Percentiles rank a stretch among this genome's conserved stretches.
Evolutionary conservation across 2,888 invertebrate species (phyloP).

Genomic region (Cataglyphis rosenhaueri): DNA sequence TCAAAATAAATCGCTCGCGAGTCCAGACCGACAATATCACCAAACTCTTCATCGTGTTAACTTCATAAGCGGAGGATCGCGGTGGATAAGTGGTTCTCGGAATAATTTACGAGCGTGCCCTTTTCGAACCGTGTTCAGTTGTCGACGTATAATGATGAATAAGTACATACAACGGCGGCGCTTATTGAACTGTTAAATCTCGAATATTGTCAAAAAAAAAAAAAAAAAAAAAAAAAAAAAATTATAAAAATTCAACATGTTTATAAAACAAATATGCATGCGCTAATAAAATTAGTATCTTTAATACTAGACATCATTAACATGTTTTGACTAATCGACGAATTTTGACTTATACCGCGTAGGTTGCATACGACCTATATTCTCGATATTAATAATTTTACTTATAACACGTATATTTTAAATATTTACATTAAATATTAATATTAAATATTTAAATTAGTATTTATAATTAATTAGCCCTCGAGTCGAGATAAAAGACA

Average conservation of each 20-base stretch:
- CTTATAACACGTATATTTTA: no score
- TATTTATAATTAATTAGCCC: background rate
- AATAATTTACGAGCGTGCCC: constrained; percentile 40
- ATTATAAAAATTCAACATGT: no score
- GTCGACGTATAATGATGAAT: constrained; percentile 46
- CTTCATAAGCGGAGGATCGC: constrained; percentile 38
- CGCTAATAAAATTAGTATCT: no score
- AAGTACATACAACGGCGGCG: background rate
- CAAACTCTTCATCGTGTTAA: constrained; percentile 37
- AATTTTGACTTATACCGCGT: no score
- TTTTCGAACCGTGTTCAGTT: constrained; percentile 26
- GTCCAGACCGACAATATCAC: constrained; percentile 13
- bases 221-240: no score
- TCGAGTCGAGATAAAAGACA: constrained; percentile 26
- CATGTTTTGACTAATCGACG: no score
- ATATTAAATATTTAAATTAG: background rate
- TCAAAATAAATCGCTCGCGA: constrained; percentile 38
- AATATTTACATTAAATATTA: background rate
- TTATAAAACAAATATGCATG: no score
- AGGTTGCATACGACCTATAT: no score
- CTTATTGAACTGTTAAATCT: constrained; percentile 26
- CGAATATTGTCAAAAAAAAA: background rate
- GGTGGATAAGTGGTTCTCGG: constrained; percentile 32
- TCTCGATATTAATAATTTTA: no score
- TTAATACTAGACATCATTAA: no score